Evolutionary conservation across 2,797 vertebrate species (phyloP), one percentile per base, ranked within the genome.

Genomic region (Craterocephalus amniculus): DNA sequence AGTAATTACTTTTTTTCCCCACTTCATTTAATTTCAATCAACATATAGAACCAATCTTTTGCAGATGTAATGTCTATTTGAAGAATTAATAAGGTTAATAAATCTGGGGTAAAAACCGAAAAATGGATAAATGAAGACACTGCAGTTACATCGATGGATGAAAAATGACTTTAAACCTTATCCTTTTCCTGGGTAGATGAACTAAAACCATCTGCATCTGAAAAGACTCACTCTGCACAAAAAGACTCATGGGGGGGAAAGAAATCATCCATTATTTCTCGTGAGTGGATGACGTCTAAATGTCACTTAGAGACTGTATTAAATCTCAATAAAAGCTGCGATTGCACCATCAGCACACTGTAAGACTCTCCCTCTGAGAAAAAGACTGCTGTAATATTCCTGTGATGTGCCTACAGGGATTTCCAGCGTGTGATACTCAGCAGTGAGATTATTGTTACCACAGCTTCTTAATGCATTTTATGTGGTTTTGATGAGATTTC

Each of bases 321-420:
- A 71, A 74, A 82, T 67, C n/a, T 63, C 65, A 52, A 57, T 72
- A 71, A 16, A 68, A 35, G 14, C 51, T 55, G 34, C 66, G 71
- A 80, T 65, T 75, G 76, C 76, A 73, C 55, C 51, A 58, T 73
- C 60, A 58, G 68, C 80, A 55, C 67, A 49, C 13, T 60, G 9
- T 74, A 8, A 76, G 74, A 71, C 3, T 4, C 52, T 69, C 51
- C 29, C 27, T 13, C 38, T 16, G 72, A 77, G 74, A 62, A 79
- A 79, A 78, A 66, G 32, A 82, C 58, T 55, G 61, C 34, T 65
- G 22, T 71, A 54, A 83, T 74, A 63, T 45, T 54, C 1, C 51
- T 57, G 10, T 64, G 74, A 72, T 70, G 58, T 52, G 56, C 29
- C 66, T 35, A 29, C 40, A 60, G 74, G 63, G 67, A 80, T 7